Base-by-base conservation (phyloP, 2,888 invertebrate species). In the Lutraria lutraria region DNA sequence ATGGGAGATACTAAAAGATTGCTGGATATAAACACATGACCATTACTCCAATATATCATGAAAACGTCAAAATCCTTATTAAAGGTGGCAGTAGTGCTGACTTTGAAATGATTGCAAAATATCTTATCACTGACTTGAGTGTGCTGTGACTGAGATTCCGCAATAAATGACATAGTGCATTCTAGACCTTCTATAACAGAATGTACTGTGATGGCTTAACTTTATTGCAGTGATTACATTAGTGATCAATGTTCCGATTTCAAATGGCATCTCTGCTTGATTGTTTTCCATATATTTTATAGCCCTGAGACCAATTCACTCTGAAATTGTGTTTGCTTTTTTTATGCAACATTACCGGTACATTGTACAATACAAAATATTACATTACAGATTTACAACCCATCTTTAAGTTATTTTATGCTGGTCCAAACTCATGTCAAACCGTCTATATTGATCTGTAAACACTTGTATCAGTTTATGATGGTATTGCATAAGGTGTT, bases 171-270 rank as follows among this genome's bases (percentile, higher is more conserved):
- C 85, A 85, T 29, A 34, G 34, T 80, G 43, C 56, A 80, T 79
- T 54, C 34, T 53, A 72, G 68, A 52, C 60, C 21, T 79, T 79
- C 76, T 68, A 68, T 68, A 68, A 68, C n/a, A 68, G 63, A 68
- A 68, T 25, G 25, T 21, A 68, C 12, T 68, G 12, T 68, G 63
- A 68, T 68, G 25, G n/a, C 56, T 31, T 34, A 21, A 29, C 34
- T 85, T 85, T 60, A 80, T 85, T 79, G 31, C 34, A 34, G 56
- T 60, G 80, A 85, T 79, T 85, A 85, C 85, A 85, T 80, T 85
- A 79, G 79, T 43, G 76, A 79, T 53, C 76, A 25, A 2, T 76
- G 76, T 53, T 76, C 53, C 53, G n/a, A 84, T 84, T 83, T 76
- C 84, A 84, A 53, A 85, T 85, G 76, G 68, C 79, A 53, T 85